These are phyloP conservation scores for Bimastos eiseni DNA, from an alignment of 2,888 invertebrate genomes.

Conservation along the genomic window DNA sequence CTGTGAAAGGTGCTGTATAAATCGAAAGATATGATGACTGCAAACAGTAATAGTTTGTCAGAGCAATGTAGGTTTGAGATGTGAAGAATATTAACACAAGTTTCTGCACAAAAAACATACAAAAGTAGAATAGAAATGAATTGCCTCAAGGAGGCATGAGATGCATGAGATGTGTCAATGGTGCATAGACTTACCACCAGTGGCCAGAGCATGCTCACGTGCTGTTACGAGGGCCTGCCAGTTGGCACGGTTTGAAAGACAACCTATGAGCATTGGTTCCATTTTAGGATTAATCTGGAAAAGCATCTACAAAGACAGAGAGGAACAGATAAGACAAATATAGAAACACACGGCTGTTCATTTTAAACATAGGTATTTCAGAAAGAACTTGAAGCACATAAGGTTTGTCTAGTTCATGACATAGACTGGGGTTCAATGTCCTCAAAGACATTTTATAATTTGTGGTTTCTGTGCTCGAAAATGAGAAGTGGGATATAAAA, in stretches of 20 bases:
- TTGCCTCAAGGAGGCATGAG: too few species aligned
- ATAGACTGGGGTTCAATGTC: background rate
- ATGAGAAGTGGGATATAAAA: background rate
- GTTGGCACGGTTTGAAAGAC: conserved; percentile 53
- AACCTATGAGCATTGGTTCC: conserved; percentile 54
- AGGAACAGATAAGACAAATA: background rate
- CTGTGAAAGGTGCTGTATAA: too few species aligned
- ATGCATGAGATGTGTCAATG: background rate
- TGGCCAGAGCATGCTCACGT: background rate
- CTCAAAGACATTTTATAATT: background rate
- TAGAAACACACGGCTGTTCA: background rate
- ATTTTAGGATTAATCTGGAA: background rate
- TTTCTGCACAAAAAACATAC: too few species aligned
- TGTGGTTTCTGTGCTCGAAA: background rate
- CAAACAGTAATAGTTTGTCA: too few species aligned
- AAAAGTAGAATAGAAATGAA: background rate
- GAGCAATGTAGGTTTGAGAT: background rate
- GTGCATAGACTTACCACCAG: background rate
- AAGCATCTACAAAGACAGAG: background rate
- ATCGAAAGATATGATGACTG: too few species aligned
- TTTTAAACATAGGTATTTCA: background rate
- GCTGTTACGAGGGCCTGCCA: conserved; percentile 46
- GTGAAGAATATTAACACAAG: background rate
- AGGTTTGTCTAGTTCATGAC: background rate
- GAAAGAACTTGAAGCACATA: background rate